phyloP scores from a whole-genome alignment of 2,888 invertebrate species.

The Scaptodrosophila latifasciaeformis region DNA sequence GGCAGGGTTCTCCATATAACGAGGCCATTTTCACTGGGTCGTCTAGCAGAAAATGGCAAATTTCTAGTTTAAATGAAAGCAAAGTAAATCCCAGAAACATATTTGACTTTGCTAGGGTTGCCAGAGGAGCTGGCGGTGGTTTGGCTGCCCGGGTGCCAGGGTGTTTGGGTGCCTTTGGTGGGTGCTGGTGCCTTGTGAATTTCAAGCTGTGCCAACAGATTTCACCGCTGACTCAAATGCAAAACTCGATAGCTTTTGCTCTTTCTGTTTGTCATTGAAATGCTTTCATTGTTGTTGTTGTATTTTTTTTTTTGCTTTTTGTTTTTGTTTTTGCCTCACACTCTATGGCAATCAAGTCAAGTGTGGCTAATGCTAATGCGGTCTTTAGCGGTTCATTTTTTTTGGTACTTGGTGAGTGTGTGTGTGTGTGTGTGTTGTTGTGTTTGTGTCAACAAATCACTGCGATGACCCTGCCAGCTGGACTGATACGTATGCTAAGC shows the following conservation, averaged over 20 bases:
- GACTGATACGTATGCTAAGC: conserved; percentile 47
- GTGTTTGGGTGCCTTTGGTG: conserved; percentile 21
- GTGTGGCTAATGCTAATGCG: conserved; percentile 27
- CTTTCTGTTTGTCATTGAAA: conserved; percentile 46
- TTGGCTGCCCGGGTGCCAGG: conserved; percentile 25
- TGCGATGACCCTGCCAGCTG: conserved; percentile 55
- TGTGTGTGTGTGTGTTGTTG: conserved; percentile 6
- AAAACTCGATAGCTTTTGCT: conserved; percentile 17
- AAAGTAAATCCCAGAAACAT: conserved; percentile 16
- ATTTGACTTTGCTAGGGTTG: not conserved
- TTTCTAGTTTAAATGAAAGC: conserved; percentile 35
- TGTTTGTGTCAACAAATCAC: conserved; percentile 5
- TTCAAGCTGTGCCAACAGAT: conserved; percentile 35
- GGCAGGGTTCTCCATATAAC: conserved; percentile 33
- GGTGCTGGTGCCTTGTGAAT: conserved; percentile 1
- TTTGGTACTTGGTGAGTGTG: conserved; percentile 14
- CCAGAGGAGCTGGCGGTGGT: conserved; percentile 9
- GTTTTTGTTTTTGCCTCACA: not conserved
- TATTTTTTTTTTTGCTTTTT: not conserved
- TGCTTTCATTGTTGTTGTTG: conserved; percentile 17
- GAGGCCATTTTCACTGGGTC: conserved; percentile 49
- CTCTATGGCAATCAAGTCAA: conserved; percentile 16
- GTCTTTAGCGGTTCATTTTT: conserved; percentile 2
- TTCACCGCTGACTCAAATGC: conserved; percentile 42
- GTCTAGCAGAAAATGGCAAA: conserved; percentile 24